A percentile compares a stretch with the other conserved stretches of the same genome.
Evolutionary conservation across 2,113 vertebrate species (phyloP).

Genomic region (Antigone vipio): DNA sequence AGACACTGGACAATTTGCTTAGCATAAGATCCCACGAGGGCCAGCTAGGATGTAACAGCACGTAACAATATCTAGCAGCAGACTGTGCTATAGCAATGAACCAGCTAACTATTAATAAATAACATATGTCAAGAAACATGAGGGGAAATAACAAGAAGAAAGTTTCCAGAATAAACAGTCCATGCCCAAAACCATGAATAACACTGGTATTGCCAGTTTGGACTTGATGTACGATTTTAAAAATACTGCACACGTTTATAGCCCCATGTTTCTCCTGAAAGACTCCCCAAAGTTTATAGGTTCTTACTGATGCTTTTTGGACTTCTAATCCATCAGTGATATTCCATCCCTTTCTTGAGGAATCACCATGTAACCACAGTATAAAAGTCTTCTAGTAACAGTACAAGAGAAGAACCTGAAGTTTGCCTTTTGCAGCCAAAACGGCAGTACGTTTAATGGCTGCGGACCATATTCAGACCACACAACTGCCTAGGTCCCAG

Average conservation of each 20-base stretch:
- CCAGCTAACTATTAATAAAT: background rate
- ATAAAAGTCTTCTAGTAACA: background rate
- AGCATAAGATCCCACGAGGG: background rate
- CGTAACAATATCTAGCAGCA: background rate
- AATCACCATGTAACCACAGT: rapidly evolving
- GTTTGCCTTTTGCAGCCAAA: background rate
- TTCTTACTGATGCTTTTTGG: background rate
- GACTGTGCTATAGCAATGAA: background rate
- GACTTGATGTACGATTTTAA: background rate
- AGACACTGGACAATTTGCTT: background rate
- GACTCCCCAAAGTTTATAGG: background rate
- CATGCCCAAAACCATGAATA: background rate
- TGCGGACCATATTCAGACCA: background rate
- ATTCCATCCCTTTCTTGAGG: background rate
- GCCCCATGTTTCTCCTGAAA: background rate
- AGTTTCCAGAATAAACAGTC: background rate
- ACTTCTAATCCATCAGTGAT: background rate
- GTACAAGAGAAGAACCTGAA: background rate
- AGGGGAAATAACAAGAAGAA: background rate
- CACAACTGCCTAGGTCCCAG: background rate
- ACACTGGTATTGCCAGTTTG: background rate
- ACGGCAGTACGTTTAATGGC: background rate
- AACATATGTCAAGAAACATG: background rate
- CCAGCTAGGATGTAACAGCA: background rate
- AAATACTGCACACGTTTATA: background rate